phyloP scores from a whole-genome alignment of 2,888 invertebrate genomes.

The Limnephilus rhombicus region DNA sequence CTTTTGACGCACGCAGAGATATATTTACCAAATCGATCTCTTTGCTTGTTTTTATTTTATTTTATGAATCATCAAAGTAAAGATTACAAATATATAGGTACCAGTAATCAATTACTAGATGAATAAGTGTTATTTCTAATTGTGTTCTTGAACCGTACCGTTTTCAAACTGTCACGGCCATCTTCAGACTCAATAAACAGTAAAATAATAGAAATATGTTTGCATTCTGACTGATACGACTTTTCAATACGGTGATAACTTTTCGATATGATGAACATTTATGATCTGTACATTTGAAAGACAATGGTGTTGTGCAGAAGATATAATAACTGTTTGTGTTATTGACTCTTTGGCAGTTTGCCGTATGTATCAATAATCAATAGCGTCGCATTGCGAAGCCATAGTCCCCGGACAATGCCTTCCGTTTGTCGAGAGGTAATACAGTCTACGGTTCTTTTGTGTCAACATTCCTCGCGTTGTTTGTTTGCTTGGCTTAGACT shows the following conservation, averaged over 20 bases:
- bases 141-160: background rate
- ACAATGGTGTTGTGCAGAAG: background rate
- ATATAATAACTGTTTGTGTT: background rate
- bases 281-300: background rate
- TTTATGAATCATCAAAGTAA: background rate
- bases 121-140: background rate
- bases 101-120: background rate
- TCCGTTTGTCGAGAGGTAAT: background rate
- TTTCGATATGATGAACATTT: background rate
- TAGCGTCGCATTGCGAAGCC: background rate
- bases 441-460: constrained; percentile 20
- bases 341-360: background rate
- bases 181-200: background rate
- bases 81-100: background rate
- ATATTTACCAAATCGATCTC: background rate
- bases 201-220: no score
- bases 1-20: background rate
- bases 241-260: background rate
- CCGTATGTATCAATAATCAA: background rate
- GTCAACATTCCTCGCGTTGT: constrained; percentile 23
- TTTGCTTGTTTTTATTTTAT: background rate
- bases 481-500: background rate
- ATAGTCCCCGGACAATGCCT: constrained; percentile 1
- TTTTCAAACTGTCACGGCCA: background rate
- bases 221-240: background rate